Conservation (phyloP, 2,888 invertebrate species). For the Parnassius apollo region DNA sequence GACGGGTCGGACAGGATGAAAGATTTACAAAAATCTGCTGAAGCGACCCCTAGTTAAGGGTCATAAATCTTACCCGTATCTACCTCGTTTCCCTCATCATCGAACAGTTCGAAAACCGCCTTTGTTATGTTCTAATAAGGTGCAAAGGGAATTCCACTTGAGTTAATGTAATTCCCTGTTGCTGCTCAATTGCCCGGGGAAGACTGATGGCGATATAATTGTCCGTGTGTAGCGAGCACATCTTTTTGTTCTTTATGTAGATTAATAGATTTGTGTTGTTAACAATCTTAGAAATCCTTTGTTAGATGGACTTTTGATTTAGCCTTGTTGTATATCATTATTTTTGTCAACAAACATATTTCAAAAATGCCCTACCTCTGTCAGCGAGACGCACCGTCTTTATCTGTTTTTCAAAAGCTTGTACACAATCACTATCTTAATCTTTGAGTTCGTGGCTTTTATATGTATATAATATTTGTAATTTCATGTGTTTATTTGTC, state of each 20-base stretch:
- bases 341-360: too few species aligned
- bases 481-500: too few species aligned
- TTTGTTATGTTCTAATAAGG: constrained; percentile 27
- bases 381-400: too few species aligned
- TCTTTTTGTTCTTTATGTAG: constrained; percentile 29
- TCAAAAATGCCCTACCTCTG: too few species aligned
- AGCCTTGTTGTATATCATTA: too few species aligned
- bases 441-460: too few species aligned
- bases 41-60: constrained; percentile 31
- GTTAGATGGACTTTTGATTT: too few species aligned
- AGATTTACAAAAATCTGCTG: constrained; percentile 29
- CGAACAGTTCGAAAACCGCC: constrained; percentile 21
- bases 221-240: constrained; percentile 24
- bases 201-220: constrained; percentile 47
- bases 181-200: constrained; percentile 40
- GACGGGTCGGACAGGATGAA: constrained; percentile 13
- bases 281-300: not conserved
- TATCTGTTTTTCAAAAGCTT: too few species aligned
- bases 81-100: constrained; percentile 24
- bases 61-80: constrained; percentile 37
- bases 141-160: constrained; percentile 20
- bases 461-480: too few species aligned
- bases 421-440: too few species aligned
- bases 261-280: constrained; percentile 14
- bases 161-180: constrained; percentile 27